Conservation (phyloP, 2,113 vertebrate genomes). For the Catagonus wagneri region DNA sequence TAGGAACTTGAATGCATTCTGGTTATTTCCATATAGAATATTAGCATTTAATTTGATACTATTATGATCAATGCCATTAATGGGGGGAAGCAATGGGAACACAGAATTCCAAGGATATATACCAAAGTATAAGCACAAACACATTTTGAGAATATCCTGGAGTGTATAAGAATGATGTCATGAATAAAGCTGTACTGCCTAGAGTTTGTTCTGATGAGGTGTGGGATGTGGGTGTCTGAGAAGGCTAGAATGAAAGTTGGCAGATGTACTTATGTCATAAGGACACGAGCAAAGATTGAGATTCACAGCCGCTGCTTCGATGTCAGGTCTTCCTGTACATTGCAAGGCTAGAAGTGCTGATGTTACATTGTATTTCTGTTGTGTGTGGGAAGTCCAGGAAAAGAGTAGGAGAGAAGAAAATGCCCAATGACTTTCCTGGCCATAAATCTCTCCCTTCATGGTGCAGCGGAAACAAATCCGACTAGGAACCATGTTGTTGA, state of each 20-base stretch:
- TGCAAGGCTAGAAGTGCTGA: background rate
- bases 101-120: background rate
- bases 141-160: background rate
- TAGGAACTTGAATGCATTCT: background rate
- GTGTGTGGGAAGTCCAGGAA: background rate
- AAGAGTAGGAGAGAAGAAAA: rapidly evolving
- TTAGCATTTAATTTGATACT: background rate
- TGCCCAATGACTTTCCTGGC: background rate
- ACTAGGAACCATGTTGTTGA: no score
- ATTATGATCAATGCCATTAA: background rate
- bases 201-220: background rate
- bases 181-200: background rate
- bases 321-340: background rate
- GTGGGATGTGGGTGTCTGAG: background rate
- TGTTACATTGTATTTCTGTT: background rate
- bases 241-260: background rate
- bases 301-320: background rate
- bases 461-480: no score
- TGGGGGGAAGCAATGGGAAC: rapidly evolving
- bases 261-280: rapidly evolving
- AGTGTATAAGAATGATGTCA: background rate
- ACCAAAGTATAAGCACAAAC: background rate
- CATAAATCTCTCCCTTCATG: background rate
- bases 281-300: background rate
- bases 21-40: background rate